Percentiles rank a stretch among this genome's conserved stretches.
phyloP scores from a whole-genome alignment of 30 jellyfish, hydroid and myxozoan species.

The Hydractinia echinata region DNA sequence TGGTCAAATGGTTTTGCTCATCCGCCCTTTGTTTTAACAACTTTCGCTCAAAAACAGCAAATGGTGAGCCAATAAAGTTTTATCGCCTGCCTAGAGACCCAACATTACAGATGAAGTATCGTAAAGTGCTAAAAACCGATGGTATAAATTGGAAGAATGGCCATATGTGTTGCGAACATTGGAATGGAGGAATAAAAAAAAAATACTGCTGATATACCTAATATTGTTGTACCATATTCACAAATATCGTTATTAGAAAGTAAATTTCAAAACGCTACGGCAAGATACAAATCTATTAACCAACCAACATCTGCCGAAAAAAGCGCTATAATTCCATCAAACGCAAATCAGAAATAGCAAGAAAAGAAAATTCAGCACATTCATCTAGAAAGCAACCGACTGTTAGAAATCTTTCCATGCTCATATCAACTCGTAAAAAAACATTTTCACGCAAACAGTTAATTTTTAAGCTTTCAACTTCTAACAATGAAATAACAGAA shows the following conservation, averaged over 20 bases:
- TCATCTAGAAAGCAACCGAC: background rate
- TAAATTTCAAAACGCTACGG: too few relatives aligned
- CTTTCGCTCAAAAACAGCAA: too few relatives aligned
- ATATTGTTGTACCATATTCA: background rate
- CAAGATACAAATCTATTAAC: too few relatives aligned
- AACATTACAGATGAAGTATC: too few relatives aligned
- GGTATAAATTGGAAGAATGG: background rate
- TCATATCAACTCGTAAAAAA: conserved; percentile 1
- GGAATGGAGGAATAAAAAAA: conserved; percentile 34
- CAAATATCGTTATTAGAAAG: background rate
- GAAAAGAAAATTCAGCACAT: too few relatives aligned
- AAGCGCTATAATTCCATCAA: background rate
- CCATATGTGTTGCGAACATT: conserved; percentile 35
- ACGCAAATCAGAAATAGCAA: too few relatives aligned
- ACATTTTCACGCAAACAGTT: background rate
- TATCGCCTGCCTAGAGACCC: too few relatives aligned
- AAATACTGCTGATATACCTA: conserved; percentile 22
- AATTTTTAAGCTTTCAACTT: background rate
- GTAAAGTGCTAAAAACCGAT: too few relatives aligned
- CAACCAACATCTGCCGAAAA: too few relatives aligned
- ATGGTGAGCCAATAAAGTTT: too few relatives aligned
- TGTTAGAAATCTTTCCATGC: background rate
- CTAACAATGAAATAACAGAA: background rate
- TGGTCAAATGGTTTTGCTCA: too few relatives aligned
- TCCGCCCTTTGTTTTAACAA: too few relatives aligned